These are phyloP conservation scores for Patella ulyssiponensis DNA, from an alignment of 2,888 invertebrate species.

Conservation along the genomic window DNA sequence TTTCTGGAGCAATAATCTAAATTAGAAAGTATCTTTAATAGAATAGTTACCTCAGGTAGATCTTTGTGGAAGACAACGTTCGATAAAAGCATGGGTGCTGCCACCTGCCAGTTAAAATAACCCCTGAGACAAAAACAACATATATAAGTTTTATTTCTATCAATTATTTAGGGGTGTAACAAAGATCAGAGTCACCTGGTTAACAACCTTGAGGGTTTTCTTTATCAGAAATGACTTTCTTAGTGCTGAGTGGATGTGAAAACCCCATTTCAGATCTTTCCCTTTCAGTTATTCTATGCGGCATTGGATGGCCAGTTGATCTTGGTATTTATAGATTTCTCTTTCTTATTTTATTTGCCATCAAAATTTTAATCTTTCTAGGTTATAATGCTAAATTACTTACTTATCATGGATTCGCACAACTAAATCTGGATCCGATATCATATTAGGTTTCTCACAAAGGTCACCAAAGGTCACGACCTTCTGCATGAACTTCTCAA, in stretches of 20 bases:
- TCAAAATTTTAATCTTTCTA: too few species aligned
- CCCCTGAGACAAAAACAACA: slow-evolving; percentile 52
- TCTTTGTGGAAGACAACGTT: slow-evolving; percentile 88
- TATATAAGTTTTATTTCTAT: background rate
- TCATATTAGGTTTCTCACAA: slow-evolving; percentile 80
- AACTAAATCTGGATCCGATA: slow-evolving; percentile 85
- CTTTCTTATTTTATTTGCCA: too few species aligned
- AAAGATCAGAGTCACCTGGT: background rate
- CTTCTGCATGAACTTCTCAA: slow-evolving; percentile 79
- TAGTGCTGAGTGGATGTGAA: too few species aligned
- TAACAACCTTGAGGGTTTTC: background rate
- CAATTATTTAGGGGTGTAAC: background rate
- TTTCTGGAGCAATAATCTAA: too few species aligned
- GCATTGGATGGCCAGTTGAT: too few species aligned
- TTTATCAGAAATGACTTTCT: background rate
- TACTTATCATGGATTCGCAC: slow-evolving; percentile 87
- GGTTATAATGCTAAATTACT: slow-evolving; percentile 36
- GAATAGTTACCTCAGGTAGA: slow-evolving; percentile 76
- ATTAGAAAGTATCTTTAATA: too few species aligned
- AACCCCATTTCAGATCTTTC: too few species aligned
- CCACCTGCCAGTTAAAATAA: slow-evolving; percentile 90
- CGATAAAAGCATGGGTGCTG: slow-evolving; percentile 91
- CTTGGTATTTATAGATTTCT: too few species aligned
- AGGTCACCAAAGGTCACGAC: slow-evolving; percentile 78
- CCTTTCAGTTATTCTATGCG: too few species aligned